Percentiles rank a stretch among this genome's conserved stretches.
phyloP scores from a whole-genome alignment of 2,888 invertebrate genomes.

The Drosophila heteroneura region DNA sequence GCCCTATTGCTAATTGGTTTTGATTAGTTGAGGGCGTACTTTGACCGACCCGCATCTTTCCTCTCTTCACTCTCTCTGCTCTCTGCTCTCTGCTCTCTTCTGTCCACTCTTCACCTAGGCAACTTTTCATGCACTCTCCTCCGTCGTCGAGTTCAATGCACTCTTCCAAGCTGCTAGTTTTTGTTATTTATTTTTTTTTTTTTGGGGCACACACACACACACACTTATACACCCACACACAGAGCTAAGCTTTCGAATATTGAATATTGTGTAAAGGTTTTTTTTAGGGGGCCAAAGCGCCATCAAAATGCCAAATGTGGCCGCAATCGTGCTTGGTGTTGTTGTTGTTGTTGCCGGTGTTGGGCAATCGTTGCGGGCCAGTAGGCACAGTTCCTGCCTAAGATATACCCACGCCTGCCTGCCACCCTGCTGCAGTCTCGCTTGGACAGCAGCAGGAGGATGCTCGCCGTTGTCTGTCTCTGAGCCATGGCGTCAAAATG shows the following conservation, averaged over 20 bases:
- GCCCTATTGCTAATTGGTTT: slow-evolving; percentile 71
- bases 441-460: slow-evolving; percentile 17
- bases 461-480: slow-evolving; percentile 1
- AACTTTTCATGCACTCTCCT: slow-evolving; percentile 23
- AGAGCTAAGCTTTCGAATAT: slow-evolving; percentile 14
- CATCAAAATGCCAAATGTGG: slow-evolving; percentile 52
- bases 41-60: slow-evolving; percentile 27
- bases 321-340: slow-evolving; percentile 33
- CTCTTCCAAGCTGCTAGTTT: slow-evolving; percentile 21
- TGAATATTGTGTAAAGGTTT: slow-evolving; percentile 44
- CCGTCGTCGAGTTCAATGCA: slow-evolving; percentile 32
- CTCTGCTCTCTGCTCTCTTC: background rate
- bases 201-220: slow-evolving; percentile 14
- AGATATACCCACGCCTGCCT: background rate
- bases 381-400: slow-evolving; percentile 13
- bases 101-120: slow-evolving; percentile 2
- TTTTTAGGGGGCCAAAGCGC: slow-evolving; percentile 19
- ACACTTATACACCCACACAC: slow-evolving; percentile 9
- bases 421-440: background rate
- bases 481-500: slow-evolving; percentile 10
- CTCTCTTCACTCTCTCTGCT: background rate
- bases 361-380: slow-evolving; percentile 44
- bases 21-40: slow-evolving; percentile 72
- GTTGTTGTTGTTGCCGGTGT: slow-evolving; percentile 12
- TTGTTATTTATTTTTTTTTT: slow-evolving; percentile 35